A percentile compares a stretch with the other conserved stretches of the same genome.
phyloP scores from a whole-genome alignment of 2,113 vertebrate genomes.

The Pithys albifrons region DNA sequence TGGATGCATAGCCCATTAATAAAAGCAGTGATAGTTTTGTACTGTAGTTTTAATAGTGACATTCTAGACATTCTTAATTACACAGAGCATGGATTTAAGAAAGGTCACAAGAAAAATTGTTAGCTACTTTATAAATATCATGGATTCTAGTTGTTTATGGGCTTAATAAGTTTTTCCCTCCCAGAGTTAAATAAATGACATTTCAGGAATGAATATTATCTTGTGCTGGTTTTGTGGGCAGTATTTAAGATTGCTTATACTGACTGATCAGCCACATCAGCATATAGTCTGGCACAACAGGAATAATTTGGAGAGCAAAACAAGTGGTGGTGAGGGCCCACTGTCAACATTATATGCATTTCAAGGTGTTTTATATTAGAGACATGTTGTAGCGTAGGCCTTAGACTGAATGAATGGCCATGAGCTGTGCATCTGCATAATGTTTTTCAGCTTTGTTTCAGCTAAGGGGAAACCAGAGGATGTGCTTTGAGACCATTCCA shows the following conservation, averaged over 20 bases:
- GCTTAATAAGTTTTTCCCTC: not conserved
- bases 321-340: not conserved
- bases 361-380: not conserved
- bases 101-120: not conserved
- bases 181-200: not conserved
- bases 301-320: not conserved
- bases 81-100: not conserved
- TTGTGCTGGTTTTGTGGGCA: not conserved
- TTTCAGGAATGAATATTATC: not conserved
- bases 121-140: not conserved
- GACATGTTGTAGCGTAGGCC: not conserved
- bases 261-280: fast-evolving
- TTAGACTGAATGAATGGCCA: not conserved
- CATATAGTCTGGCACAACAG: not conserved
- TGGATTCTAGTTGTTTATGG: not conserved
- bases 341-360: not conserved
- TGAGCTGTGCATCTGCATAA: not conserved
- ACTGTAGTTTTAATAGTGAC: not conserved
- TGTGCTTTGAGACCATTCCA: not conserved
- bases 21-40: not conserved
- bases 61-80: not conserved
- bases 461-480: not conserved
- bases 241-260: not conserved
- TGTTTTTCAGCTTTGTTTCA: not conserved
- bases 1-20: not conserved